phyloP scores from a whole-genome alignment of 2,888 invertebrate species.

The Ochropacha duplaris region DNA sequence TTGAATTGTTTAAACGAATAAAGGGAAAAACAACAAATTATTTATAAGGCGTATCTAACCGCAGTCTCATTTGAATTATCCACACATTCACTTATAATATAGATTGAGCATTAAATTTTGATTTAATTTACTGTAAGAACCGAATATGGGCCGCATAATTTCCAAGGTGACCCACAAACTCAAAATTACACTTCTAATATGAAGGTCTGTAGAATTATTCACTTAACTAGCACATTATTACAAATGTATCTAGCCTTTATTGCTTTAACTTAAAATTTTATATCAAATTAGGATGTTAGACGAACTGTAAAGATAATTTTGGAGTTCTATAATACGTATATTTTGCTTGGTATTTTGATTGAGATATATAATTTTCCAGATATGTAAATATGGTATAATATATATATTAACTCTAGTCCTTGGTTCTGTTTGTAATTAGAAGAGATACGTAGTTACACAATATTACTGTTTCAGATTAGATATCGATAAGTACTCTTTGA shows the following conservation, averaged over 20 bases:
- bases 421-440: conserved; percentile 23
- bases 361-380: neutral
- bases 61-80: neutral
- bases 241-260: neutral
- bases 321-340: neutral
- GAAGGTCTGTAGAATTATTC: neutral
- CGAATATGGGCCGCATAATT: conserved; percentile 15
- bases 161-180: conserved; percentile 15
- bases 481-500: neutral
- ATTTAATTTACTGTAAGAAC: conserved; percentile 14
- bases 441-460: conserved; percentile 22
- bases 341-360: neutral
- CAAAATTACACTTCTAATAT: conserved; percentile 1
- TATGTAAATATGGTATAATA: neutral
- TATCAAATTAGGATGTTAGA: neutral
- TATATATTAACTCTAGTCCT: conserved; percentile 9
- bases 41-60: neutral
- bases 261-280: neutral
- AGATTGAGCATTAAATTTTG: conserved; percentile 16
- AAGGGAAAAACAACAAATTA: neutral
- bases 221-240: neutral
- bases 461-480: conserved; percentile 6
- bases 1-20: too few species aligned
- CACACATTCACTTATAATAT: neutral
- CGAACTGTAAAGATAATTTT: neutral